Evolutionary conservation across 2,797 vertebrate species (phyloP), one percentile per base, ranked within the genome.

Genomic region (Hozukius guyotensis): DNA sequence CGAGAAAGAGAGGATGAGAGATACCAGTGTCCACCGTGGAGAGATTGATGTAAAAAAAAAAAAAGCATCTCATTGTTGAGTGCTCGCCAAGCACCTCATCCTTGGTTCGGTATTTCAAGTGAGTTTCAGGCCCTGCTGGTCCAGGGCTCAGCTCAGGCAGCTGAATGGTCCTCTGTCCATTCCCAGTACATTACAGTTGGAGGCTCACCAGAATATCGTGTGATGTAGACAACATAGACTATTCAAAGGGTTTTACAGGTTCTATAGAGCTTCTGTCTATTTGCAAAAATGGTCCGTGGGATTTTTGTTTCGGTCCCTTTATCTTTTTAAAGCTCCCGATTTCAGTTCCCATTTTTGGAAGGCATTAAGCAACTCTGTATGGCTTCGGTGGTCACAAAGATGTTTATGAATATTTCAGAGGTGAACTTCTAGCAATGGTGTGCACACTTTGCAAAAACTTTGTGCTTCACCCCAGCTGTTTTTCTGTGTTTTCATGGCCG

Each of bases 121-220:
- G 86, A 87, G 88, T 89, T 88, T 90, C 75, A 77, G 87, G 86
- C 88, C 93, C 94, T 89, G 94, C 94, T 89, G 94, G 94, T 92
- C 85, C 94, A 73, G 94, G 93, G 92, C 85, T 91, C 80, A 81
- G 90, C 89, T 93, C 87, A 91, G 90, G 94, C 93, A 94, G 94
- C 93, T 95, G 91, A 93, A 86, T 74, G 85, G 87, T 86, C 80
- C 77, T 86, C 64, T 46, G 74, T 88, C 86, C 90, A 82, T 92
- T 90, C 88, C 77, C 56, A 65, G 72, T 71, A 69, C 80, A 74
- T 78, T 85, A 72, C 68, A 87, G 65, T 74, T 66, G 82, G 88
- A 91, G 78, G 82, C 81, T 88, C 80, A 69, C 77, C 80, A 84
- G 80, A 80, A 81, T 57, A 81, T 57, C 20, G 66, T 66, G 82